Evolutionary conservation across 2,797 vertebrate genomes (phyloP).

Genomic region (Melanotaenia maccullochi): DNA sequence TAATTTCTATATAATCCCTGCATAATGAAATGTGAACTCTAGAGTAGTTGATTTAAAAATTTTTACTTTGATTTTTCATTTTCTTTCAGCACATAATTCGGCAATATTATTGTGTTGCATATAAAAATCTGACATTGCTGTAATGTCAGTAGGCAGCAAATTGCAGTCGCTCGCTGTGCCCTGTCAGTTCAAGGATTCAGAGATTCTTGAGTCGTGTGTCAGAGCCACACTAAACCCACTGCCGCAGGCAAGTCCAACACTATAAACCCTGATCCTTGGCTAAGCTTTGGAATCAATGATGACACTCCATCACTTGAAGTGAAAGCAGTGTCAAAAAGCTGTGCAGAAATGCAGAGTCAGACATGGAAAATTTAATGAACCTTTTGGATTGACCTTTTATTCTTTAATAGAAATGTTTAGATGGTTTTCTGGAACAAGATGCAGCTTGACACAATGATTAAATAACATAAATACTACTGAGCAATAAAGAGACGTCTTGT

Average conservation of each 20-base stretch:
- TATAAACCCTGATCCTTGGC: constrained; percentile 3
- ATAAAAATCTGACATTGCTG: constrained; percentile 16
- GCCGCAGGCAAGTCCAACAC: constrained; percentile 27
- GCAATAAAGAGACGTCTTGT: too few species aligned
- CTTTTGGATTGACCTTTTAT: background rate
- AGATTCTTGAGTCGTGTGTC: constrained; percentile 27
- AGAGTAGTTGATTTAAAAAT: background rate
- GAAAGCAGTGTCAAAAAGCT: background rate
- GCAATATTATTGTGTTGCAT: constrained; percentile 16
- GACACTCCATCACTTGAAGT: constrained; percentile 1
- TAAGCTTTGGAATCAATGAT: background rate
- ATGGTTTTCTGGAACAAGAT: background rate
- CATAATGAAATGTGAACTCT: background rate
- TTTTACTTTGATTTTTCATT: background rate
- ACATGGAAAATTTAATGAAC: background rate
- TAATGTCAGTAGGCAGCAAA: constrained; percentile 40
- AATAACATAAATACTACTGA: background rate
- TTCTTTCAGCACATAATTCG: background rate
- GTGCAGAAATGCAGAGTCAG: background rate
- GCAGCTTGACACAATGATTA: background rate
- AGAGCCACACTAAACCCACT: constrained; percentile 18
- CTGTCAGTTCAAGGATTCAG: constrained; percentile 41
- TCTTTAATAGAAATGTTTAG: background rate
- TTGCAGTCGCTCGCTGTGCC: constrained; percentile 37
- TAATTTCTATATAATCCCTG: background rate